Percentiles rank a stretch among this genome's conserved stretches.
Conservation (phyloP, 2,888 invertebrate species). For the Agrochola macilenta region DNA sequence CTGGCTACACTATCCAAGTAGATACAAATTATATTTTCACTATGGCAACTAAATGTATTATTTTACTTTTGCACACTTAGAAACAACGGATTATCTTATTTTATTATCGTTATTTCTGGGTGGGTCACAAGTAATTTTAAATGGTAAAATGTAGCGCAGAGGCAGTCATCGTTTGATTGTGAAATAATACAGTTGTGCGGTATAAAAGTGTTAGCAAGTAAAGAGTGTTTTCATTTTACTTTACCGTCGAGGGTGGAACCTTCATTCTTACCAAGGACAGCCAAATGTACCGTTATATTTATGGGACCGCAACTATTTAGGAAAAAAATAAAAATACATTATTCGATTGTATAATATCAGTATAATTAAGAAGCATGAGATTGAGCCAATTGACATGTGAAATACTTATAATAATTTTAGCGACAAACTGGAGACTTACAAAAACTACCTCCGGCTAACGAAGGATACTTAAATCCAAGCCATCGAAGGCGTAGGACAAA, state of each 20-base stretch:
- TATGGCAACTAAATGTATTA: too few relatives aligned
- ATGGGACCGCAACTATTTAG: neutral
- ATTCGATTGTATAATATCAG: conserved; percentile 20
- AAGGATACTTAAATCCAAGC: conserved; percentile 70
- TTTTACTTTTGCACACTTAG: too few relatives aligned
- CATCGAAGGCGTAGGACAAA: conserved; percentile 74
- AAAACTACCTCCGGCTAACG: conserved; percentile 75
- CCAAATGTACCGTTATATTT: conserved; percentile 23
- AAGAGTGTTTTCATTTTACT: too few relatives aligned
- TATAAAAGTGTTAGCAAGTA: too few relatives aligned
- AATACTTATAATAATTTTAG: conserved; percentile 59
- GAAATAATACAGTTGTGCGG: too few relatives aligned
- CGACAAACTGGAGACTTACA: conserved; percentile 54
- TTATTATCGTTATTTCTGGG: too few relatives aligned
- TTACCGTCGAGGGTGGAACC: neutral
- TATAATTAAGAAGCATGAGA: conserved; percentile 35
- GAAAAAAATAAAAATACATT: conserved; percentile 17
- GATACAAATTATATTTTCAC: too few relatives aligned
- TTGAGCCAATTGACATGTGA: conserved; percentile 60
- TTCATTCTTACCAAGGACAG: neutral
- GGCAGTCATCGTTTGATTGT: too few relatives aligned
- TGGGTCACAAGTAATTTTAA: too few relatives aligned
- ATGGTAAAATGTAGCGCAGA: too few relatives aligned
- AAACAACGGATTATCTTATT: too few relatives aligned
- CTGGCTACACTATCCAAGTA: too few relatives aligned